phyloP scores from a whole-genome alignment of 2,888 invertebrate genomes.

The Axea sp. region DNA sequence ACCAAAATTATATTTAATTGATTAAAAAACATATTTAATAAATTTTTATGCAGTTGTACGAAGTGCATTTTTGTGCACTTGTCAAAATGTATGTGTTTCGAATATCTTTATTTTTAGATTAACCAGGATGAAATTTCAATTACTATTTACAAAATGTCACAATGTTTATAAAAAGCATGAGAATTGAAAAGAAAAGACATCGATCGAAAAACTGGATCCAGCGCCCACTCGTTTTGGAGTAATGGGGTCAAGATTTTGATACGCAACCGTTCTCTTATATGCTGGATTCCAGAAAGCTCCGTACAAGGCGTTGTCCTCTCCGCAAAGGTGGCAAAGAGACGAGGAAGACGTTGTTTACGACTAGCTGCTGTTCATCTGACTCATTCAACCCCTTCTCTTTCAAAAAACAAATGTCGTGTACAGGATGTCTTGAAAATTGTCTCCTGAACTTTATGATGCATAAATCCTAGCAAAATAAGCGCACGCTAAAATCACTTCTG shows the following conservation, averaged over 20 bases:
- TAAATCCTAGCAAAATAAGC: constrained; percentile 39
- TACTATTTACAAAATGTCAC: neutral
- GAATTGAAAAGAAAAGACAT: neutral
- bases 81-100: no score
- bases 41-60: no score
- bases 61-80: no score
- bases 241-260: constrained; percentile 60
- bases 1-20: no score
- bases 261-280: constrained; percentile 30
- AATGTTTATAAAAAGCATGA: neutral
- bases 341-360: constrained; percentile 53
- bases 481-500: neutral
- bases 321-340: constrained; percentile 33
- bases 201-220: constrained; percentile 35
- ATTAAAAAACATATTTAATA: no score
- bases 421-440: constrained; percentile 55
- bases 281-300: constrained; percentile 49
- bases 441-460: constrained; percentile 57
- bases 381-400: constrained; percentile 46
- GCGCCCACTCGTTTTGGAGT: constrained; percentile 44
- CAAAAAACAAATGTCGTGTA: constrained; percentile 5
- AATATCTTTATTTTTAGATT: no score
- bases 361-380: constrained; percentile 37
- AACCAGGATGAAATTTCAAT: no score
- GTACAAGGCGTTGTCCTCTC: constrained; percentile 62